phyloP scores from a whole-genome alignment of 2,797 vertebrate genomes.

The Poeciliopsis turneri region DNA sequence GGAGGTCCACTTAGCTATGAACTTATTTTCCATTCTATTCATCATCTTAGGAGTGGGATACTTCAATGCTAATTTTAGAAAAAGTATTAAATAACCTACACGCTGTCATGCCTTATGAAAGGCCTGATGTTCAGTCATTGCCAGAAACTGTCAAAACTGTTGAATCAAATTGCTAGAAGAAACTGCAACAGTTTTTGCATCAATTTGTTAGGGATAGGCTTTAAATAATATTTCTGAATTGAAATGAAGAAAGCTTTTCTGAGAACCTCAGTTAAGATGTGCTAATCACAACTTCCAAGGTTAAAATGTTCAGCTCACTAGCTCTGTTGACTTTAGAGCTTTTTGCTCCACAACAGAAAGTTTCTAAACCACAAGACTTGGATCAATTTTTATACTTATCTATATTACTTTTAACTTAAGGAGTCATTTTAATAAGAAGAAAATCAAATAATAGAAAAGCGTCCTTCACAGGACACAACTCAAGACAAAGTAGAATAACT shows the following conservation, averaged over 20 bases:
- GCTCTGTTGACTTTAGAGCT: background rate
- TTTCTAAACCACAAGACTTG: background rate
- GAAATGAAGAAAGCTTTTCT: background rate
- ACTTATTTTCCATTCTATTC: constrained; percentile 34
- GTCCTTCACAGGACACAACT: background rate
- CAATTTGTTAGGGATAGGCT: background rate
- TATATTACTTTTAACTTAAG: background rate
- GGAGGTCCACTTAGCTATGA: constrained; percentile 19
- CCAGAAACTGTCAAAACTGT: background rate
- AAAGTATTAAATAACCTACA: constrained; percentile 45
- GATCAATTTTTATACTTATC: background rate
- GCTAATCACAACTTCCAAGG: too few relatives aligned
- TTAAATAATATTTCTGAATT: background rate
- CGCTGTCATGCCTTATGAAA: constrained; percentile 13
- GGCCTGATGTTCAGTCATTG: constrained; percentile 30
- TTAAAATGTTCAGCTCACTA: background rate
- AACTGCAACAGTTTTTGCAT: too few relatives aligned
- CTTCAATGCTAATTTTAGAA: constrained; percentile 36
- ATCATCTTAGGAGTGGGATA: constrained; percentile 23
- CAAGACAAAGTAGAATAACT: background rate
- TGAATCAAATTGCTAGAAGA: background rate
- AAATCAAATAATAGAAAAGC: background rate
- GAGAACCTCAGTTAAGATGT: too few relatives aligned
- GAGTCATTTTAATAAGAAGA: background rate
- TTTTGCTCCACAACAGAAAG: background rate